Evolutionary conservation across 1,140 invertebrate genomes (phyloP), one percentile per base, ranked within the genome.

Genomic region (Micrasema longulum): DNA sequence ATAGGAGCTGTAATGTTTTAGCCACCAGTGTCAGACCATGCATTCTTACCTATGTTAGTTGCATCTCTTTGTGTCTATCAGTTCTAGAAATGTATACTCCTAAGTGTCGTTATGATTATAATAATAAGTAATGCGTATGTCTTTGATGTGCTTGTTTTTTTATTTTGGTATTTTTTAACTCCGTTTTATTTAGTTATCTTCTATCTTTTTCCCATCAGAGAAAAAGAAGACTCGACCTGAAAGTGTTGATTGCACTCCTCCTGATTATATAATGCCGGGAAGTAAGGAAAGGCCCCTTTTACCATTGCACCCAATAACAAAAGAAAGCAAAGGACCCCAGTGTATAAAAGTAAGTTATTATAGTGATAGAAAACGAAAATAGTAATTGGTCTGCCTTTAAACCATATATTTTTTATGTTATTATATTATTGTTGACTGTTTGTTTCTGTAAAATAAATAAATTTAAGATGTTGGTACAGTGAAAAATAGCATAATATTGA

Each of bases 201-300:
- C 26, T 7, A 31, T 7, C 7, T 31, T 7, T 31, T 31, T 31
- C 20, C 20, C 43, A 14, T 45, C 83, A 91, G 95, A 97, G 81
- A 97, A 97, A 82, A 97, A 97, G 81, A 93, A 93, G 78, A 89
- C 88, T 31, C 86, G 93, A 3, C 91, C 92, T 1, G 95, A 96
- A 77, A 94, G 93, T 52, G 92, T 98, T 0, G 97, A 99, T 81
- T 99, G 97, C 80, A 98, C 97, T 1, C 97, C 97, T 3, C 97
- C 97, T 1, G 97, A 98, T 77, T 97, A 93, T 80, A 97, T 99
- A 73, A 93, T 98, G 87, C 97, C 97, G 0, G 91, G 92, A 10
- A 89, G 90, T 41, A 94, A 92, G 79, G 96, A 99, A 26, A 88
- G 93, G 22, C 95, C 94, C 0, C 80, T 99, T 9, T 78, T 94